Base-by-base conservation (phyloP, 2,888 invertebrate species). In the Calameuta pallipes region DNA sequence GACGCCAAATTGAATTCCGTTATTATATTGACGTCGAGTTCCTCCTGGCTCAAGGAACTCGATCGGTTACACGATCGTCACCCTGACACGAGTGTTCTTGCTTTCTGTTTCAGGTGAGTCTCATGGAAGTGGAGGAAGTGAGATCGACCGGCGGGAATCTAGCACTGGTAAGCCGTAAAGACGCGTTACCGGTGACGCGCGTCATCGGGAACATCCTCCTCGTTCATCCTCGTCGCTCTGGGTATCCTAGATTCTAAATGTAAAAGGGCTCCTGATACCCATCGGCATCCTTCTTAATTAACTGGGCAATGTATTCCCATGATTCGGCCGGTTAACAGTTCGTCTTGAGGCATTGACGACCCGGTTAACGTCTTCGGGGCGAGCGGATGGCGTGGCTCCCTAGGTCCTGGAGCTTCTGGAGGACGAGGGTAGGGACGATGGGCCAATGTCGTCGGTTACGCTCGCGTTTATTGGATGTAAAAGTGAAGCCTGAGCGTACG, bases 21-120 rank as follows among this genome's bases (percentile, higher is more conserved):
- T 15, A 56, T 56, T 23, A 56, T 23, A 56, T 56, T 56, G 9
- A 23, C 56, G 56, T 56, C 56, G 56, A 56, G 56, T 56, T 56
- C 56, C 56, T 56, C 56, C 56, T 56, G 23, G 9, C 56, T 23
- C 1, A 56, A 56, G 56, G 56, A 56, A 56, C 56, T 56, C 56
- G 56, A 56, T 56, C 56, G 56, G 23, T 56, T 56, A 6, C 56
- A 23, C 23, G 56, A 23, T 56, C 56, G 23, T 56, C 56, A 56
- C 56, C 56, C 56, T 56, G 56, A 56, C 56, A 56, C 56, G 56
- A 56, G 15, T 56, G 15, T 76, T 79, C 36, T 73, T 79, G 69
- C 75, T 80, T 80, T 80, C 78, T 83, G 81, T 88, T 87, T 13
- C 86, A 88, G 88, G 88, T 88, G 89, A 88, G 88, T 89, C 86